These are phyloP conservation scores for Bombyx huttoni DNA, from an alignment of 2,888 invertebrate species.

Conservation along the genomic window DNA sequence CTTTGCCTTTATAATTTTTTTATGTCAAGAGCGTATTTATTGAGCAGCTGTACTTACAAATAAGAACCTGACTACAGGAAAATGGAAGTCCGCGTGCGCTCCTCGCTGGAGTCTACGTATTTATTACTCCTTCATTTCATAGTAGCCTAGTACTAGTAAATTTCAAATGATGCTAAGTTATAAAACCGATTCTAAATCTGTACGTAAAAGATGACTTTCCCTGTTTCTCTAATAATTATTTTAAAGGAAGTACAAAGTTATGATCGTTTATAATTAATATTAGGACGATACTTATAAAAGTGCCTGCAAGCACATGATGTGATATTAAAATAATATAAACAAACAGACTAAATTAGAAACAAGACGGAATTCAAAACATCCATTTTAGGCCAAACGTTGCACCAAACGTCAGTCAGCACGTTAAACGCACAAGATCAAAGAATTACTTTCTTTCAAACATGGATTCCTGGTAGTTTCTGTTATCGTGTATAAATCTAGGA, in stretches of 20 bases:
- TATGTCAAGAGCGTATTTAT: slow-evolving; percentile 3
- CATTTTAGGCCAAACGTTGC: slow-evolving; percentile 11
- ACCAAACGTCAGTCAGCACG: slow-evolving; percentile 24
- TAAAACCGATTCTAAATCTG: no score
- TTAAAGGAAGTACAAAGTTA: not conserved
- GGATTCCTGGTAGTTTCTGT: slow-evolving; percentile 18
- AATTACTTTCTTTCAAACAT: slow-evolving; percentile 13
- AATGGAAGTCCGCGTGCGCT: not conserved
- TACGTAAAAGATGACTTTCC: no score
- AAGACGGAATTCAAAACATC: slow-evolving; percentile 12
- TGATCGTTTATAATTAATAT: not conserved
- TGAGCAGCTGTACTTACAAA: slow-evolving; percentile 2
- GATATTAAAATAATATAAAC: slow-evolving; percentile 23
- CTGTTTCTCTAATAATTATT: no score
- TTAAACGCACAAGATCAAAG: slow-evolving; percentile 26
- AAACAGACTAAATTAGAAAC: slow-evolving; percentile 8
- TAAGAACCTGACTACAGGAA: slow-evolving; percentile 1
- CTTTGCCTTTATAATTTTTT: slow-evolving; percentile 3
- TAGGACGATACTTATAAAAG: slow-evolving; percentile 6
- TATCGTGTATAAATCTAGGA: not conserved
- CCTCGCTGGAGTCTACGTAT: not conserved
- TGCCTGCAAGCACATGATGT: slow-evolving; percentile 14
- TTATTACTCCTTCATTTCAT: slow-evolving; percentile 10
- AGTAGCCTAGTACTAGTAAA: slow-evolving; percentile 1
- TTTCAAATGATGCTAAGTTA: not conserved